Evolutionary conservation across 2,888 invertebrate genomes (phyloP), one percentile per base, ranked within the genome.

Genomic region (Parnassius smintheus): DNA sequence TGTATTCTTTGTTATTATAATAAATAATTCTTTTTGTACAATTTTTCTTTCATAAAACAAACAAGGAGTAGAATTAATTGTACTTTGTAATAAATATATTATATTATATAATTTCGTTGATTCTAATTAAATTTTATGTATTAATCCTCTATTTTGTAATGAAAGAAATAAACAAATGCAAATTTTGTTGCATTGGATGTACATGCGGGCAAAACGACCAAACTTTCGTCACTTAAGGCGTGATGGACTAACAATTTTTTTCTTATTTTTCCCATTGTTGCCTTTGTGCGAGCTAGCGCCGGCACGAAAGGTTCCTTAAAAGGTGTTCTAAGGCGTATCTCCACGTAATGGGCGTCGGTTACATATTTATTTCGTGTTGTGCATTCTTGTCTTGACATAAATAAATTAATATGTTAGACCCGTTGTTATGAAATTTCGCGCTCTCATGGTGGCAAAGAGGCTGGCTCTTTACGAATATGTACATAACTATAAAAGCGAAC

Each of bases 321-420:
- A 85, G 86, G 85, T 87, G 85, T 86, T 88, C 85, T 79, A 82
- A 84, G 87, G 85, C 86, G 85, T 85, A 87, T 79, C 86, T 74
- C 77, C 72, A 77, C 75, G 80, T 83, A 83, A 86, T 85, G 82
- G 83, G 82, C 83, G 81, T 82, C 85, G 80, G 83, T 85, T 87
- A 89, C 85, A 90, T 91, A 90, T 91, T 90, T 90, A 91, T 91
- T 91, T 89, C 86, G 86, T 88, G 84, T 87, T 87, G 74, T 83
- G 79, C 86, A 88, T 89, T 90, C 87, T 83, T 82, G 82, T 83
- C 82, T 80, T 89, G 90, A 88, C 89, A 83, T 87, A 86, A 88
- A 88, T 88, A 88, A 86, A 87, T 88, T 87, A 86, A 83, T 85
- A 80, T 81, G 78, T 81, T 78, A 74, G 72, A 75, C 75, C 83